Base-by-base conservation (phyloP, 2,888 invertebrate species). In the Cephus pulcher region DNA sequence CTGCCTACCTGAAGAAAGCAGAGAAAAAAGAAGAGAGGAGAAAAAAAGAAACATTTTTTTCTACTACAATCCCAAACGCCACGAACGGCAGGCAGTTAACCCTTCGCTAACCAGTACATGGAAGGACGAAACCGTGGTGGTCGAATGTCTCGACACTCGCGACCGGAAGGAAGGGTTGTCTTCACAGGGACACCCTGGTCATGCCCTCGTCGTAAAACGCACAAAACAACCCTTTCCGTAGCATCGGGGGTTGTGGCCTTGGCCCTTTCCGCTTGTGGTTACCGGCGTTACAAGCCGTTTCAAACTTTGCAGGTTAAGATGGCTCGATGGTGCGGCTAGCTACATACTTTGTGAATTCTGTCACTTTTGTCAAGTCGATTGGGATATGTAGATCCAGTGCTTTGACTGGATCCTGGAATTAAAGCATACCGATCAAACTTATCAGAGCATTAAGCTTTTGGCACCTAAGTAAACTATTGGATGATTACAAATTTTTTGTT, bases 91-190 rank as follows among this genome's bases (percentile, higher is more conserved):
- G 81, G 84, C 85, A 78, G 84, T 88, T 88, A 87, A 88, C 87
- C 86, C 87, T 87, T 86, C 85, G 84, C 56, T 23, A 69, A 77
- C 34, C 34, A 33, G 71, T 71, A 35, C 2, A 76, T 77, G 80
- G 78, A 37, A 75, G 78, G 75, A 75, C 78, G 34, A 56, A 56
- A 23, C 56, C 56, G 56, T 56, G 9, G 9, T 23, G 56, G 56
- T 23, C 23, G 23, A 56, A 56, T 56, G 56, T 56, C 56, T 56
- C 56, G 56, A 23, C 79, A 73, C 34, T 73, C 69, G 73, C 69
- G 73, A 78, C 82, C 88, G 87, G 87, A 87, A 89, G 87, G 80
- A 88, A 88, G 88, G 88, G 87, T 89, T 89, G 87, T 69, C 68
- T 35, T 30, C 75, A 35, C 70, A 32, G 71, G 71, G 71, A 32